Base-by-base conservation (phyloP, 2,797 vertebrate genomes). In the Acipenser transmontanus region DNA sequence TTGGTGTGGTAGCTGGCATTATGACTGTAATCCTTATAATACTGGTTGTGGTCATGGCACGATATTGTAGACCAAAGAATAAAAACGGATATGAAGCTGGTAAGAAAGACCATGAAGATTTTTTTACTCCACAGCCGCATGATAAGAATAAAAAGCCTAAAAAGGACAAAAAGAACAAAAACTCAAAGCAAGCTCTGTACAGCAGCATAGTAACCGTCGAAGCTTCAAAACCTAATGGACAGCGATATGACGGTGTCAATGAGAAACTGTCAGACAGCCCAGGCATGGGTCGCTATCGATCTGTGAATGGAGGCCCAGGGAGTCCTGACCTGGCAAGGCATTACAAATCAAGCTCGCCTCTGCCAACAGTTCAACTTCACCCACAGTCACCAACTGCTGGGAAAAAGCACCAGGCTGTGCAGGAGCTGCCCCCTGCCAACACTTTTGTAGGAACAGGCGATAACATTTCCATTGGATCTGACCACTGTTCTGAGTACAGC, bases 401-500 rank as follows among this genome's bases (percentile, higher is more conserved):
- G 60, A 99, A 99, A 91, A 99, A 99, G 86, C 96, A 99, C 81
- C 96, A 98, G 87, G 97, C 93, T 0, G 96, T 99, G 76, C 97
- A 99, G 91, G 97, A 99, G 82, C 90, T 99, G 77, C 96, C 97
- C 62, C 96, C 96, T 52, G 96, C 97, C 78, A 99, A 99, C 77
- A 99, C 97, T 74, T 99, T 99, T 74, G 97, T 99, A 83, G 97
- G 97, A 65, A 95, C 95, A 67, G 96, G 96, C 62, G 97, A 98
- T 95, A 98, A 98, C 91, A 98, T 98, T 88, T 99, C 97, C 76
- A 95, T 99, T 72, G 95, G 96, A 85, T 98, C 97, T 71, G 97
- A 99, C 85, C 97, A 98, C 85, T 99, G 95, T 89, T 99, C 96
- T n/a, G 95, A 99, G 76, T 99, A 99, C 91, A 98, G 97, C 91